Evolutionary conservation across 1,140 invertebrate genomes (phyloP), one percentile per base, ranked within the genome.

Genomic region (Lasioglossum baleicum): DNA sequence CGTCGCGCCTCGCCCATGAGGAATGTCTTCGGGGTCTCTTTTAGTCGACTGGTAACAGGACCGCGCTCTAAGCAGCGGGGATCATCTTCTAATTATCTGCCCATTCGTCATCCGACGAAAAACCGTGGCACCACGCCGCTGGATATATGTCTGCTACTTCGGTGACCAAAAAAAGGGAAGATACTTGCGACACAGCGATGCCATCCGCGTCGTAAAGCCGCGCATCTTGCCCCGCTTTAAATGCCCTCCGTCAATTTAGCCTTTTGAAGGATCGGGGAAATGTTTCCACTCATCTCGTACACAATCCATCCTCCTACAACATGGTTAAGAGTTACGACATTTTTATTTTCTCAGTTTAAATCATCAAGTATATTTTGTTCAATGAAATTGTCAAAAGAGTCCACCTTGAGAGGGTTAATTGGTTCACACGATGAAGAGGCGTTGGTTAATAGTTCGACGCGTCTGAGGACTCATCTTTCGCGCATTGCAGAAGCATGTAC

Each of bases 21-120:
- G 60, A 86, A 88, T 86, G 87, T 83, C 87, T 81, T 84, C 77
- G 77, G 83, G 73, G 66, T 88, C 80, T 79, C 84, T 86, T 84
- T 82, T 70, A 84, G 72, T 83, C 78, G 71, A 67, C 70, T 82
- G 82, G 83, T 73, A 88, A 87, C 87, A 82, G 87, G 83, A 82
- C 75, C 74, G 70, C 79, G 56, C 44, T 79, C 71, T 87, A 88
- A 88, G 68, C 83, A 70, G 61, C 75, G 70, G 73, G 66, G 81
- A 90, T 90, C 89, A 88, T 88, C 88, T 88, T 87, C 88, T 90
- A 90, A 90, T 90, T 90, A 90, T 90, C 88, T 87, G 80, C 80
- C 84, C 87, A 90, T 90, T 90, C 84, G 87, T 90, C 89, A 90
- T 88, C 83, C 65, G 75, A 83, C 67, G 83, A 87, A 84, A 86